Evolutionary conservation across 2,797 vertebrate species (phyloP), one percentile per base, ranked within the genome.

Genomic region (Heterohyrax brucei): DNA sequence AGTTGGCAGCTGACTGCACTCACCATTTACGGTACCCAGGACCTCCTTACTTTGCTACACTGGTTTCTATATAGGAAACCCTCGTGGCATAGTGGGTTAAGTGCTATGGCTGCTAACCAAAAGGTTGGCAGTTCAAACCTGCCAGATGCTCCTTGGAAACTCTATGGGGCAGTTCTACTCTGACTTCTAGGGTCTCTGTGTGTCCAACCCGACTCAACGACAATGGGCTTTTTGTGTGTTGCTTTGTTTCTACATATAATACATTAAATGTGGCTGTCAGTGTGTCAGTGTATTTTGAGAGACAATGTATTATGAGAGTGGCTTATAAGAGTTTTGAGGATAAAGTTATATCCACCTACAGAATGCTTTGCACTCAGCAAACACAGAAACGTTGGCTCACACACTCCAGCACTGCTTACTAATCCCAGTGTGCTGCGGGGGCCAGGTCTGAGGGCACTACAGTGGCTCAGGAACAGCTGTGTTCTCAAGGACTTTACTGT

Each of bases 271-370:
- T 39, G 24, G 50, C 7, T 91, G 88, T 83, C 18, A 61, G 14
- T 16, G 21, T 72, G 24, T 48, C n/a, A 1, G 0, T 87, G 3
- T 77, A 66, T 87, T 83, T 73, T 87, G 39, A 87, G 22, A 95
- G 10, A 48, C 46, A 64, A 9, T 13, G 30, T 53, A 9, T 18
- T 83, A 48, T 28, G 24, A 73, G 24, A 64, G 19, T 79, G 4
- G 16, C n/a, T 84, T 75, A 91, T 53, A 88, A 87, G 28, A 75
- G 59, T 53, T 46, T 89, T 82, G 26, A 75, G 44, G 56, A n/a
- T 68, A 66, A 77, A 86, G 59, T 19, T 26, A 78, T 22, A 87
- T 39, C 8, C 12, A 62, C 39, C 21, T 21, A 26, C 3, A 59
- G 46, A 91, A 62, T 66, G 39, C 18, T 59, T 82, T 56, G 59